Base-by-base conservation (phyloP, 2,113 vertebrate genomes). In the Coryphaenoides rupestris region DNA sequence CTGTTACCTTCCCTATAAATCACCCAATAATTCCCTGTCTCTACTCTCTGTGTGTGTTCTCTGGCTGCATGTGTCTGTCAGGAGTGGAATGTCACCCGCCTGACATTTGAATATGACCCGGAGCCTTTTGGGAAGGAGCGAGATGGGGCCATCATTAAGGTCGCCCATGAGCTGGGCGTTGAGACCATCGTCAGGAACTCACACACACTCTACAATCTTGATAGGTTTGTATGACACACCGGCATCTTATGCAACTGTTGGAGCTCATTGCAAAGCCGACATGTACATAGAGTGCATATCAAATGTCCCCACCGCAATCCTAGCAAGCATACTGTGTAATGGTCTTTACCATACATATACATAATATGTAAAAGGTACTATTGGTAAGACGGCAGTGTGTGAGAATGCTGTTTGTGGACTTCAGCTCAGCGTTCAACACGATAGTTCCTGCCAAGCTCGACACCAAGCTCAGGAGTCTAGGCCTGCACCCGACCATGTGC, bases 101-200 rank as follows among this genome's bases (percentile, higher is more conserved):
- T 99, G 71, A 95, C 96, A 0, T 98, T 99, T 19, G 96, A 99
- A 65, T 96, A 93, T 0, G 97, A 98, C 84, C 95, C 96, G 0
- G 96, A 99, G 76, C 96, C 97, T 0, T 98, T 98, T 70, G 94
- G 97, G 58, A 98, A 97, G 82, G 96, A 98, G 70, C 87, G 96
- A 21, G 97, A 98, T 45, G 92, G 92, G 0, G 94, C 95, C 80
- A 98, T 99, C 12, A 72, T 96, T 87, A 99, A 98, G 84, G 90
- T 98, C 90, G 96, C 96, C 13, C 93, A 94, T 70, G 94, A 98
- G 81, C 94, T 95, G 23, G 94, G 95, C 0, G 96, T 98, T 82
- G 94, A 98, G 75, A 93, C 96, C 49, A 75, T 94, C 21, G 91
- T 95, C 10, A 92, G 93, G 69, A 96, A 96, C 65, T 98, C 93